phyloP scores from a whole-genome alignment of 1,140 invertebrate species.

The Megathymus violae region DNA sequence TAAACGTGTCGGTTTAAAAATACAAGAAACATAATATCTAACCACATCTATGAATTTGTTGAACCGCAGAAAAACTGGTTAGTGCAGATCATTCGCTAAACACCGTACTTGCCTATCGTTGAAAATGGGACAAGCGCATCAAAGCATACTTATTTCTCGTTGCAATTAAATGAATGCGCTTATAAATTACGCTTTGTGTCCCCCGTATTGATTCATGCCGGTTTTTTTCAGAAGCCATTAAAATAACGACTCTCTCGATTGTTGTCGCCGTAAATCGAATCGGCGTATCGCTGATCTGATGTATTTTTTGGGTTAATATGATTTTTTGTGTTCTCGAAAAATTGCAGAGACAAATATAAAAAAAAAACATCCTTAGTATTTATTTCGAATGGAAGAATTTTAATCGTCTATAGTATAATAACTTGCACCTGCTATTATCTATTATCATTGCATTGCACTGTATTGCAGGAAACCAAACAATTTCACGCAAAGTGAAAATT shows the following conservation, averaged over 20 bases:
- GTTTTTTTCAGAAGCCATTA: conserved; percentile 76
- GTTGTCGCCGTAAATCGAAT: conserved; percentile 68
- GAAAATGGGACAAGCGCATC: conserved; percentile 1
- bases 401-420: too few relatives aligned
- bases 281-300: conserved; percentile 35
- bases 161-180: conserved; percentile 61
- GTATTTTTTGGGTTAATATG: conserved; percentile 27
- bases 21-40: too few relatives aligned
- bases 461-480: too few relatives aligned
- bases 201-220: conserved; percentile 64
- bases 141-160: conserved; percentile 43
- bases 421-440: too few relatives aligned
- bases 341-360: background rate
- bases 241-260: conserved; percentile 74
- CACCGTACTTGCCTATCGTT: background rate
- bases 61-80: too few relatives aligned
- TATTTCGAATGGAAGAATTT: too few relatives aligned
- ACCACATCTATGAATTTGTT: too few relatives aligned
- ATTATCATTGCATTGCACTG: too few relatives aligned
- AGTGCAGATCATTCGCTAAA: background rate
- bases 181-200: conserved; percentile 72
- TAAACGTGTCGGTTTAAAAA: too few relatives aligned
- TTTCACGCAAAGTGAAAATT: too few relatives aligned
- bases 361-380: too few relatives aligned
- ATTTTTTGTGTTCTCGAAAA: conserved; percentile 14